Evolutionary conservation across 2,797 vertebrate genomes (phyloP).

Genomic region (Spinibarbus caldwelli): DNA sequence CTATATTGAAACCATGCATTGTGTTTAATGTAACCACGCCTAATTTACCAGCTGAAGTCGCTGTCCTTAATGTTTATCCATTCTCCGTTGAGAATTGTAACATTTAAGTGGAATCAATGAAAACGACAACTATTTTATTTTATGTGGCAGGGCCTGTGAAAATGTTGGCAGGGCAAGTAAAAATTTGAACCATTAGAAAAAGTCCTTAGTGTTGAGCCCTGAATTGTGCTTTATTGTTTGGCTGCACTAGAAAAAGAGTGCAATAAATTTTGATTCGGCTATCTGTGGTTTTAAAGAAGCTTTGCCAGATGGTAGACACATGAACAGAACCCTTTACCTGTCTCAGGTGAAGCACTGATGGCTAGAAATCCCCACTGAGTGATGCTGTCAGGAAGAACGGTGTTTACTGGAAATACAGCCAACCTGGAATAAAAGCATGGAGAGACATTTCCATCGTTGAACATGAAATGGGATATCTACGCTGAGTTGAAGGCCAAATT

Average conservation of each 20-base stretch:
- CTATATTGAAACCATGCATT: too few species aligned
- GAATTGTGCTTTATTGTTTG: not conserved
- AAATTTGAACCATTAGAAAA: too few species aligned
- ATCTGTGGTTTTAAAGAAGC: not conserved
- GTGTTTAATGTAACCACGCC: too few species aligned
- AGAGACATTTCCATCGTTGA: not conserved
- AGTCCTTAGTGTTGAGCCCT: too few species aligned
- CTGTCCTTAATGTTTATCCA: too few species aligned
- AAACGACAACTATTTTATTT: too few species aligned
- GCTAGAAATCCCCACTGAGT: constrained; percentile 84
- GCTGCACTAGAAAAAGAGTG: not conserved
- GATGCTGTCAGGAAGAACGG: constrained; percentile 79
- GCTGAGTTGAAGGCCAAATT: not conserved
- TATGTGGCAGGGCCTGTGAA: too few species aligned
- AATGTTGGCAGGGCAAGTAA: too few species aligned
- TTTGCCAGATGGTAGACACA: not conserved
- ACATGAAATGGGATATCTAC: not conserved
- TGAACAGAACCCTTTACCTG: constrained; percentile 69
- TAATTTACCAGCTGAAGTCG: too few species aligned
- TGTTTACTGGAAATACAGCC: constrained; percentile 42
- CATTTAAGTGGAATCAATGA: too few species aligned
- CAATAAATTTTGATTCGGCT: too few species aligned
- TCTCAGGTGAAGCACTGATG: constrained; percentile 76
- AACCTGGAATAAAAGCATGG: constrained; percentile 64
- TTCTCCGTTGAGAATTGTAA: too few species aligned